Conservation (phyloP, 2,797 vertebrate species). For the Tokudaia muenninki region DNA sequence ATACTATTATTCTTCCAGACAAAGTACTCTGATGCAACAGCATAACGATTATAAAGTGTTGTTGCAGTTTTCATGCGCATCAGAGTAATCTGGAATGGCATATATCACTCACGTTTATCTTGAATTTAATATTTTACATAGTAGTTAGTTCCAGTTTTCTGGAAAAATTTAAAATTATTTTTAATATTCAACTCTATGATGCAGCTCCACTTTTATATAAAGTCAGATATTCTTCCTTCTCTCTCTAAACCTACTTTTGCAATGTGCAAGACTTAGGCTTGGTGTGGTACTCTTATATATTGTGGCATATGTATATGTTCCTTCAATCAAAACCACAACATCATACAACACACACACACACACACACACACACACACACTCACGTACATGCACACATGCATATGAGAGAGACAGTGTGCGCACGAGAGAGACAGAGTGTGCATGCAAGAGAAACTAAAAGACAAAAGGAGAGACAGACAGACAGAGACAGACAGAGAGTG, state of each 20-base stretch:
- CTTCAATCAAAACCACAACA: not conserved
- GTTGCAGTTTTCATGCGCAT: not conserved
- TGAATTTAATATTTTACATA: slow-evolving; percentile 40
- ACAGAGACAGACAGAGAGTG: too few relatives aligned
- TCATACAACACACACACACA: not conserved
- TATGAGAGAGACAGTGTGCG: too few relatives aligned
- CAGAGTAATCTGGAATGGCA: not conserved
- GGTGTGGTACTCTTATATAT: not conserved
- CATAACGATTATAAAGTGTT: not conserved
- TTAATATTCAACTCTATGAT: not conserved
- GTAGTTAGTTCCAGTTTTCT: not conserved
- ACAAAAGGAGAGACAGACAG: not conserved
- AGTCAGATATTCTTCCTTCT: not conserved
- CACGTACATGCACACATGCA: too few relatives aligned
- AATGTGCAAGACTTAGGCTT: not conserved
- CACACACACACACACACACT: not conserved
- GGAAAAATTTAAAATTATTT: slow-evolving; percentile 6
- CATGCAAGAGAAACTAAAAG: not conserved
- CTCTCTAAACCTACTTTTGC: not conserved
- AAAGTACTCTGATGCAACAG: not conserved
- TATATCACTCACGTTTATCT: not conserved
- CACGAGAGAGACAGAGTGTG: too few relatives aligned
- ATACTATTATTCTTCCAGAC: not conserved
- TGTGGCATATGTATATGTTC: not conserved
- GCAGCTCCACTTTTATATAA: slow-evolving; percentile 31